These are phyloP conservation scores for Odontothrips loti DNA, from an alignment of 2,888 invertebrate species.

Conservation along the genomic window DNA sequence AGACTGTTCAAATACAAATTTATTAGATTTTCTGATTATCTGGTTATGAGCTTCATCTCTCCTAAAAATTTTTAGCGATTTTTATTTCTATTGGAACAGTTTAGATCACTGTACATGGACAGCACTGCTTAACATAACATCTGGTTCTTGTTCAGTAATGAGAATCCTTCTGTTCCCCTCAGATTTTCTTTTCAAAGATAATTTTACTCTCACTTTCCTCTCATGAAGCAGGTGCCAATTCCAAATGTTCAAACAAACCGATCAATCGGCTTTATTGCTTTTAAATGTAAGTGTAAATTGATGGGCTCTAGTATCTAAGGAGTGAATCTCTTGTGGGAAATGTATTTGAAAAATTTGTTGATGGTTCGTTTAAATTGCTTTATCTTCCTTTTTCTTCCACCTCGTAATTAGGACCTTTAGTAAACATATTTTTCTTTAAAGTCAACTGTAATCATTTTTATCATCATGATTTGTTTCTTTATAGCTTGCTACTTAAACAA, in stretches of 20 bases:
- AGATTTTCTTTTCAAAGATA: too few species aligned
- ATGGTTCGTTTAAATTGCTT: background rate
- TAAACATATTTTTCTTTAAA: background rate
- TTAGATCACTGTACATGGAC: background rate
- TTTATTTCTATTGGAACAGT: background rate
- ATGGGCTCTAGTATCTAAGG: background rate
- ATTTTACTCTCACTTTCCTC: background rate
- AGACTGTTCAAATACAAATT: background rate
- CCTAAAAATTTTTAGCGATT: background rate
- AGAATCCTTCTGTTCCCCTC: background rate
- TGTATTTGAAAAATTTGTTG: background rate
- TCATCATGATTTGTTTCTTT: too few species aligned
- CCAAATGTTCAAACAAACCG: background rate
- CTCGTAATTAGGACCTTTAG: background rate
- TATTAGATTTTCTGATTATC: background rate
- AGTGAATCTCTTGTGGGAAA: constrained; percentile 6
- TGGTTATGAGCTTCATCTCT: background rate
- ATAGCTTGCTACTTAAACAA: too few species aligned
- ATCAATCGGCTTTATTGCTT: background rate
- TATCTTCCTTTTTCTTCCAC: background rate
- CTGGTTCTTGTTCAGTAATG: background rate
- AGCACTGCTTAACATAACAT: background rate
- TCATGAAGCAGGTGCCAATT: constrained; percentile 12
- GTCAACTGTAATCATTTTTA: background rate
- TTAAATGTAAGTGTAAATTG: background rate